Conservation (phyloP, 2,113 vertebrate species). For the Aleadryas rufinucha region DNA sequence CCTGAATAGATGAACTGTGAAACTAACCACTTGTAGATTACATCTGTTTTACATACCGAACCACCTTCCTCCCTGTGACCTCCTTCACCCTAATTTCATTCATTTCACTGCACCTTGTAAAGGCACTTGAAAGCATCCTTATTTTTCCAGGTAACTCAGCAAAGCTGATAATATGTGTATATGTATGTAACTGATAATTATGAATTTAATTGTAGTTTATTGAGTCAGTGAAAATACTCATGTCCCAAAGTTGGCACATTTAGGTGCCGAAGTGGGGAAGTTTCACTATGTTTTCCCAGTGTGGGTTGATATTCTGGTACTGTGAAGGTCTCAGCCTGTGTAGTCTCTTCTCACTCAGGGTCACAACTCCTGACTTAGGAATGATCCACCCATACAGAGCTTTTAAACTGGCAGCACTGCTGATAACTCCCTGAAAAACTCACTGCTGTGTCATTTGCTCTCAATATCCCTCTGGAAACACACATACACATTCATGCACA, state of each 20-base stretch:
- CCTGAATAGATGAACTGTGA: not conserved
- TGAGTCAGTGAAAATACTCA: not conserved
- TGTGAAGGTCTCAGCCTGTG: not conserved
- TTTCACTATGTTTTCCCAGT: not conserved
- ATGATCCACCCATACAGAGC: not conserved
- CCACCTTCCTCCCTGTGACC: not conserved
- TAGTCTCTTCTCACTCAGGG: not conserved
- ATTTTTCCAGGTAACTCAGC: not conserved
- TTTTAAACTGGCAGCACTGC: not conserved
- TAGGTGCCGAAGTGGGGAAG: not conserved
- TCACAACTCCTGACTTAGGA: not conserved
- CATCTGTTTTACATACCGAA: not conserved
- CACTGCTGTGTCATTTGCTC: not conserved
- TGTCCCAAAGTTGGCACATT: not conserved
- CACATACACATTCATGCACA: accelerated
- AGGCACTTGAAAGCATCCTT: not conserved
- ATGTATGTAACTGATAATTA: not conserved
- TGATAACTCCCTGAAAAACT: not conserved
- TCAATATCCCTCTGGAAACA: not conserved
- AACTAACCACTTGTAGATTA: not conserved
- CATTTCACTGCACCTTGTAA: not conserved
- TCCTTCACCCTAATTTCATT: not conserved
- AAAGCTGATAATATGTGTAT: not conserved
- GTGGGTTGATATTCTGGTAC: too few relatives aligned
- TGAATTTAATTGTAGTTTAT: not conserved